Evolutionary conservation across 2,888 invertebrate genomes (phyloP).

Genomic region (Dione vanillae): DNA sequence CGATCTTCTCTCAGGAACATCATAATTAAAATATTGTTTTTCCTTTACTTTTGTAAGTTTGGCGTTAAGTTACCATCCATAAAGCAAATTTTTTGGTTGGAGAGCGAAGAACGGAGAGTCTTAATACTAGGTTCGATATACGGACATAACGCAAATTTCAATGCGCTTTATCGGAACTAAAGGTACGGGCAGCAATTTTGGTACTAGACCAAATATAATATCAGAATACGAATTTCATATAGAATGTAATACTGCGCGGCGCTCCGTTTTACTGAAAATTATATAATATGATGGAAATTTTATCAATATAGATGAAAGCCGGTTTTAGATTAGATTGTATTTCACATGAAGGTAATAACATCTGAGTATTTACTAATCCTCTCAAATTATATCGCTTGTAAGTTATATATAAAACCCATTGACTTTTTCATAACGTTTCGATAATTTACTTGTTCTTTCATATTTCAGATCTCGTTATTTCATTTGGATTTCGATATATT

Average conservation of each 20-base stretch:
- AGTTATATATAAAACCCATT: constrained; percentile 10
- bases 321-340: constrained; percentile 28
- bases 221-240: not conserved
- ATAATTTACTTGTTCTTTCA: not conserved
- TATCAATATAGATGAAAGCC: constrained; percentile 28
- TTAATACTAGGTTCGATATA: too few species aligned
- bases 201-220: not conserved
- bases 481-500: not conserved
- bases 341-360: constrained; percentile 22
- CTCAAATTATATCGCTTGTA: constrained; percentile 11
- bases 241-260: not conserved
- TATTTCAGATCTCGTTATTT: not conserved
- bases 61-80: too few species aligned
- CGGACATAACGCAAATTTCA: too few species aligned
- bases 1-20: too few species aligned
- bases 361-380: constrained; percentile 25
- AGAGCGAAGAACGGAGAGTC: too few species aligned
- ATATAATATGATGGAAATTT: constrained; percentile 27
- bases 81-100: too few species aligned
- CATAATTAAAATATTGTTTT: too few species aligned
- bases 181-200: too few species aligned
- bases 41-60: too few species aligned
- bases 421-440: not conserved
- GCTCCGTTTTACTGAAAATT: constrained; percentile 19
- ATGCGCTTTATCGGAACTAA: too few species aligned